Base-by-base conservation (phyloP, 92 coral and sea anemone genomes). In the Actinostola sp. region DNA sequence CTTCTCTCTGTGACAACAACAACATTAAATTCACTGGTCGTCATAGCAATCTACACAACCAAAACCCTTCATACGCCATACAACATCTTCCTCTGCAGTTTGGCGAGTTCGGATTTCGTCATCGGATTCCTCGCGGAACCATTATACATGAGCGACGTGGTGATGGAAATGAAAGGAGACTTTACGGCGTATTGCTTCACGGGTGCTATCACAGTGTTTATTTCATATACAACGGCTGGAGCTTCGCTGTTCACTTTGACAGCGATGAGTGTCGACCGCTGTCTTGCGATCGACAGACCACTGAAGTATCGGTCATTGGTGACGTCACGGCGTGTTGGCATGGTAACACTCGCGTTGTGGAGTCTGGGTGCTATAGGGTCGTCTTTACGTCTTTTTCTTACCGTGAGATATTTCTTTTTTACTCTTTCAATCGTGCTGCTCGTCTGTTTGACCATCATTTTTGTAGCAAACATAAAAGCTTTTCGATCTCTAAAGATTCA, bases 151-250 rank as follows among this genome's bases (percentile, higher is more conserved):
- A 68, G 26, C 13, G 27, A 35, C 21, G 41, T 51, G 30, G 20
- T 68, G 2, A 31, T 68, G 62, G 74, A 68, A 52, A 52, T 68
- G 15, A 68, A 50, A 16, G 62, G 62, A 14, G 34, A 68, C 74
- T 0, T 49, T 4, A 51, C 29, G 15, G 56, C 13, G 49, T 68
- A 49, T 68, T 68, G 74, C 63, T 46, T 68, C 61, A 68, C 74
- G 12, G 74, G 74, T n/a, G 74, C 74, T 68, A 48, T 49, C 61
- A 51, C 61, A 29, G 61, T 62, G 2, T 52, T 68, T 14, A 32
- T 68, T 10, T 68, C 74, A 5, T 68, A 68, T 28, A 68, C 74
- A 19, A 33, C 74, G 1, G 74, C 74, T 32, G 74, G 74, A n/a
- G 62, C 62, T 7, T 68, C 74, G 62, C 33, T 68, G 45, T 68